Base-by-base conservation (phyloP, 1,140 invertebrate species). In the Phymastichus coffea region DNA sequence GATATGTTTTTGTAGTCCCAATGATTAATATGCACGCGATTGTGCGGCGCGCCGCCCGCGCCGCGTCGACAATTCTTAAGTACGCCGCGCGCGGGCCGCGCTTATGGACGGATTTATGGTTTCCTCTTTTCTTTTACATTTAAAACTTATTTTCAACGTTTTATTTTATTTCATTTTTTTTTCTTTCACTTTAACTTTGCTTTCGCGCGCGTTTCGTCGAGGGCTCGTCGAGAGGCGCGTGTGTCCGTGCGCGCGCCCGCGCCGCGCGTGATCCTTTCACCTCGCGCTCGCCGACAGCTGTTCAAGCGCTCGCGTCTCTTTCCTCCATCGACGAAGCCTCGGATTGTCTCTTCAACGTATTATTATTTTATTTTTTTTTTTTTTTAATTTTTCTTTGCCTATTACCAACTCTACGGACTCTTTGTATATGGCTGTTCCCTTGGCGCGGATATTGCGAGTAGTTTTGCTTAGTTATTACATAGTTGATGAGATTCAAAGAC, bases 1-100 rank as follows among this genome's bases (percentile, higher is more conserved):
- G 77, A 80, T 80, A 80, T 80, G 78, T 71, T 79, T 77, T 79
- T 79, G 76, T 80, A 80, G 77, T 79, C 77, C 77, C 77, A 78
- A 80, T 79, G 76, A 78, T 77, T 78, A 79, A 78, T 79, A 78
- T 77, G 77, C 78, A 80, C 78, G 51, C 56, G 47, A 70, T 75
- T 75, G 77, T 79, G 77, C 78, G 60, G 60, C 60, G 60, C 41
- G 41, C 54, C 15, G 44, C 59, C 52, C 59, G 20, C 52, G 23
- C 20, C n/a, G 9, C 51, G 46, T 33, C 52, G 35, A 47, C 51
- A 77, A 75, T 78, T 71, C 63, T 76, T 60, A 19, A 22, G 25
- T 48, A 26, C 58, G 51, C 73, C 71, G 64, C 61, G 65, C 62
- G 46, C 63, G 76, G 77, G 75, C 74, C 74, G 74, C 58, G 56